Conservation (phyloP, 2,113 vertebrate genomes). For the Saccopteryx bilineata region DNA sequence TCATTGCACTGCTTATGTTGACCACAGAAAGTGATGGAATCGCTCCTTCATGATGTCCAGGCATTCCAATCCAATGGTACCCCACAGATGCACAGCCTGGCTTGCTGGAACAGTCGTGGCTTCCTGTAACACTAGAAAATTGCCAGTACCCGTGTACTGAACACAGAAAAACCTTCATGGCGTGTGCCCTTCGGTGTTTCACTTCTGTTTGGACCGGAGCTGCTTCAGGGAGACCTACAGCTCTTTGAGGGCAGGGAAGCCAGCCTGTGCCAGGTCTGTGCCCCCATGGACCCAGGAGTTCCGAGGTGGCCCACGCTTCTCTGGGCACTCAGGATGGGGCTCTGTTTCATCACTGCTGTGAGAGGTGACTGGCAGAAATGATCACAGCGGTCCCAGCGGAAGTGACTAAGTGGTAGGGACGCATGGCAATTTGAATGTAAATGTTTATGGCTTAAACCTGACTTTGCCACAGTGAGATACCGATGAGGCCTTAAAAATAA, state of each 20-base stretch:
- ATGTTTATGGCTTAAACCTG: conserved; percentile 19
- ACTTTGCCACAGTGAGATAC: conserved; percentile 61
- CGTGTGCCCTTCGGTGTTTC: rapidly evolving
- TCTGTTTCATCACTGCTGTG: not conserved
- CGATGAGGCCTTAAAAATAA: conserved; percentile 63
- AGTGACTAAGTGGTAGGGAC: not conserved
- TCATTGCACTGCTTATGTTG: rapidly evolving
- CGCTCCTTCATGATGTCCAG: not conserved
- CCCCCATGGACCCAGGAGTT: no score
- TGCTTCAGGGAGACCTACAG: not conserved
- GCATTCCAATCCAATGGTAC: not conserved
- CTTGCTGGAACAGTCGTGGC: not conserved
- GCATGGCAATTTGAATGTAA: conserved; percentile 24
- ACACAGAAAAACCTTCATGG: rapidly evolving
- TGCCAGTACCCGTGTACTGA: rapidly evolving
- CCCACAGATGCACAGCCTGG: not conserved
- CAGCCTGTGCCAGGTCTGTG: rapidly evolving
- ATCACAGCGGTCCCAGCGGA: not conserved
- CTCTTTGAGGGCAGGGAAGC: not conserved
- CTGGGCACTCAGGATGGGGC: not conserved
- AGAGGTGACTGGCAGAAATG: not conserved
- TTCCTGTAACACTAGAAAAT: not conserved
- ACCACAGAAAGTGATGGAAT: not conserved
- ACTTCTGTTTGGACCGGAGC: not conserved
- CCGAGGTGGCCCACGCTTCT: rapidly evolving